Evolutionary conservation across 2,888 invertebrate species (phyloP).

Genomic region (Nomada fucata): DNA sequence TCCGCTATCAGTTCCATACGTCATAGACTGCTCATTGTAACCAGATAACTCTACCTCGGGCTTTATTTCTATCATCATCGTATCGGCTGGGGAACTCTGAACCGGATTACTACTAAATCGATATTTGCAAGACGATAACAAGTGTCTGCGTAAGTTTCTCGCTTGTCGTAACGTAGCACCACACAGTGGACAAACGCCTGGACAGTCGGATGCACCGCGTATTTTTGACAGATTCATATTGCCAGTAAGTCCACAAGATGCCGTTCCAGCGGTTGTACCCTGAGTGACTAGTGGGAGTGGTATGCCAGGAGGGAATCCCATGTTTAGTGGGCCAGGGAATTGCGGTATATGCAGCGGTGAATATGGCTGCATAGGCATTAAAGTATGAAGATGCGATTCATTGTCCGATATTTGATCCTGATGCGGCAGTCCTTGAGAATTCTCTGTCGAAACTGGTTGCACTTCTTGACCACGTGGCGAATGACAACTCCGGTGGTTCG

Average conservation of each 20-base stretch:
- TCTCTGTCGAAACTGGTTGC: constrained; percentile 69
- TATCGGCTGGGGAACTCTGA: constrained; percentile 71
- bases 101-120: constrained; percentile 78
- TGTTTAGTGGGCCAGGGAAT: constrained; percentile 79
- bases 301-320: constrained; percentile 69
- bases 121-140: constrained; percentile 84
- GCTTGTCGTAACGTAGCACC: constrained; percentile 87
- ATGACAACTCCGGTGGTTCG: constrained; percentile 75
- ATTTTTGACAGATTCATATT: constrained; percentile 83
- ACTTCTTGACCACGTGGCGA: constrained; percentile 69
- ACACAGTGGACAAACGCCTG: constrained; percentile 87
- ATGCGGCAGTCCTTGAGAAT: constrained; percentile 66
- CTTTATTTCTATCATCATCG: constrained; percentile 80
- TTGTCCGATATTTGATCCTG: constrained; percentile 76
- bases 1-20: constrained; percentile 76
- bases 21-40: constrained; percentile 70
- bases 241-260: constrained; percentile 55
- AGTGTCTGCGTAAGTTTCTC: constrained; percentile 86
- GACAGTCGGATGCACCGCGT: constrained; percentile 87
- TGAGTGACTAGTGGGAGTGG: constrained; percentile 60
- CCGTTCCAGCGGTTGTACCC: constrained; percentile 42
- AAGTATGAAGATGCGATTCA: constrained; percentile 78
- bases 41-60: constrained; percentile 77
- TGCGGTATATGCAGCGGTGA: constrained; percentile 82
- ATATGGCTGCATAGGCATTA: constrained; percentile 82